Evolutionary conservation across 2,888 invertebrate genomes (phyloP), one percentile per base, ranked within the genome.

Genomic region (Rosalia funebris): DNA sequence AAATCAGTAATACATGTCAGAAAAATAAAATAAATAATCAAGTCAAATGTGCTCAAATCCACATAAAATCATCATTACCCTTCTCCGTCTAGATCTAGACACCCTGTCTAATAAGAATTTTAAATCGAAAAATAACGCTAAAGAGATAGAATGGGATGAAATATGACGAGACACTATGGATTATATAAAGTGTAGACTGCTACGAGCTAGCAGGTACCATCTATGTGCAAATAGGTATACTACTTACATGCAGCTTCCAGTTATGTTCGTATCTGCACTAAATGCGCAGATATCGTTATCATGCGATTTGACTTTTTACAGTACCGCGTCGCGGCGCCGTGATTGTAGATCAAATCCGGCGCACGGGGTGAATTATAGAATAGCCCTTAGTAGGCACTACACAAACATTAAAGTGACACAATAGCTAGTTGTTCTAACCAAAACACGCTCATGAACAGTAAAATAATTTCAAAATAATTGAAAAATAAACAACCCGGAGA

Each of bases 351-450:
- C 14, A 50, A 34, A 50, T 39, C 19, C 34, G 37, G 39, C 37
- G 50, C 39, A 50, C 36, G 37, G 50, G 50, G 50, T 50, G 39
- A 50, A 50, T 25, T 15, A 44, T 50, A 50, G 20, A 50, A 20
- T 25, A 50, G 37, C 50, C 39, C 50, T 50, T 39, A 20, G 39
- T 50, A 50, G 20, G 50, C 39, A 39, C 5, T 19, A 50, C 39
- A 50, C 37, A 50, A 50, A 50, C 50, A 50, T 50, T 39, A 39
- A 20, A 19, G 36, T 44, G 44, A 56, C 34, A 47, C 41, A 56
- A 39, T 39, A 55, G 37, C 16, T 19, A 32, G 46, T 45, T 14
- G 47, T 15, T 47, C 41, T 31, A 42, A 55, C 55, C 47, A 47
- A 46, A 46, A 56, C 41, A 47, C 19, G 39, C 16, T 15, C 11